Evolutionary conservation across 2,113 vertebrate genomes (phyloP), one percentile per base, ranked within the genome.

Genomic region (Pica pica): DNA sequence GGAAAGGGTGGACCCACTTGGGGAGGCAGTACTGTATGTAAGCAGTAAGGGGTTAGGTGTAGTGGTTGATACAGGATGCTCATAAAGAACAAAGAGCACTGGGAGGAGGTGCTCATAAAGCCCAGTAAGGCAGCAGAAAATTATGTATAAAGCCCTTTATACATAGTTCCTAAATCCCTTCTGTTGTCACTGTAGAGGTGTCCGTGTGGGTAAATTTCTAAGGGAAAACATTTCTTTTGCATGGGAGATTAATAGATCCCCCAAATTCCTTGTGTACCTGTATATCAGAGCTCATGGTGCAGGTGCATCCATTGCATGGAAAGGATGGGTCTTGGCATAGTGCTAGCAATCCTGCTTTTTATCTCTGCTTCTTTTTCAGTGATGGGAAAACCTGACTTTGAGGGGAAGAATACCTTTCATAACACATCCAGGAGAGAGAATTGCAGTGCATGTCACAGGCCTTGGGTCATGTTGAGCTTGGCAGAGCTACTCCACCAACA

Each of bases 1-100:
- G 11, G 10, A 28, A 42, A 24, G 44, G 46, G 16, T 11, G 27
- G 35, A 17, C 11, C 6, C 3, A 2, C 14, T 5, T 0, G 0
- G 13, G 17, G 13, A 37, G n/a, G 26, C 33, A 80, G 27, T 21
- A 21, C 16, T 1, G 1, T 13, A 1, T 16, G 19, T 31, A 52
- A 24, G 37, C 44, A 31, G 3, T 22, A 23, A 28, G 11, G 16
- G 13, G 24, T 20, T 30, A 11, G 9, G 7, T 0, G 0, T 30
- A 6, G 13, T 11, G 27, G 24, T 23, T 68, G 61, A 21, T 50
- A 22, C 1, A 0, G 11, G 16, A 19, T 67, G 28, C 39, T 56
- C n/a, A 15, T 4, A 12, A 44, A 55, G 35, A 8, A 53, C 37
- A 17, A 69, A 44, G 47, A 57, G 55, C 27, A 13, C 33, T 35